These are phyloP conservation scores for Delphinus delphis DNA, from an alignment of 2,113 vertebrate genomes.

Conservation along the genomic window DNA sequence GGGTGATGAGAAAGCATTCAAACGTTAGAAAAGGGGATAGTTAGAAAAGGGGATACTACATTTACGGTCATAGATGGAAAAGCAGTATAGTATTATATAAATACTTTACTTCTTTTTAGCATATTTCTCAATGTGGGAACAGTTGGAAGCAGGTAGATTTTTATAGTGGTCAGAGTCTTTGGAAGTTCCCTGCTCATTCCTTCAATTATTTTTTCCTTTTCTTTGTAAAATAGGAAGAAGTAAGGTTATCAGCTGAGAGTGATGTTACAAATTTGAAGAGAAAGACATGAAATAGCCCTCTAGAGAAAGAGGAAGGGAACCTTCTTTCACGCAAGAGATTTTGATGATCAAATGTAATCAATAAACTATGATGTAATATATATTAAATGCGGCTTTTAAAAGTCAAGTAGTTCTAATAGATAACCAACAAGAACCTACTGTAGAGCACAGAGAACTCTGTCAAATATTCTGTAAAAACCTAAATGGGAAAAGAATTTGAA, in stretches of 20 bases:
- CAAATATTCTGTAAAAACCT: too few relatives aligned
- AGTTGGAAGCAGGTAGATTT: background rate
- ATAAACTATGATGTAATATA: background rate
- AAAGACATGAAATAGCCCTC: background rate
- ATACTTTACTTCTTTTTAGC: background rate
- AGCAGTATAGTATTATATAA: background rate
- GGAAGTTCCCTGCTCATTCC: background rate
- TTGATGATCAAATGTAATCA: background rate
- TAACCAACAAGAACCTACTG: too few relatives aligned
- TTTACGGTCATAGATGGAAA: background rate
- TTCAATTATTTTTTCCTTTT: background rate
- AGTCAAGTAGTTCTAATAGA: background rate
- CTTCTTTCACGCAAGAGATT: background rate
- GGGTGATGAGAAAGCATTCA: background rate
- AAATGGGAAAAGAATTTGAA: too few relatives aligned
- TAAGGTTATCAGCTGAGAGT: background rate
- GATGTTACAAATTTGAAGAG: background rate
- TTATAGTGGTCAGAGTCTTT: background rate
- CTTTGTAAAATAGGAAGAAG: background rate
- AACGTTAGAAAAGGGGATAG: background rate
- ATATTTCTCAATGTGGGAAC: background rate
- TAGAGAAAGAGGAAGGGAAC: background rate
- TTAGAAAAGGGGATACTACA: background rate
- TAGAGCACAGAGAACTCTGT: too few relatives aligned
- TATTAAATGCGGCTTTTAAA: background rate